Percentiles rank a stretch among this genome's conserved stretches.
Conservation (phyloP, 2,113 vertebrate species). For the Myrmecobius fasciatus region DNA sequence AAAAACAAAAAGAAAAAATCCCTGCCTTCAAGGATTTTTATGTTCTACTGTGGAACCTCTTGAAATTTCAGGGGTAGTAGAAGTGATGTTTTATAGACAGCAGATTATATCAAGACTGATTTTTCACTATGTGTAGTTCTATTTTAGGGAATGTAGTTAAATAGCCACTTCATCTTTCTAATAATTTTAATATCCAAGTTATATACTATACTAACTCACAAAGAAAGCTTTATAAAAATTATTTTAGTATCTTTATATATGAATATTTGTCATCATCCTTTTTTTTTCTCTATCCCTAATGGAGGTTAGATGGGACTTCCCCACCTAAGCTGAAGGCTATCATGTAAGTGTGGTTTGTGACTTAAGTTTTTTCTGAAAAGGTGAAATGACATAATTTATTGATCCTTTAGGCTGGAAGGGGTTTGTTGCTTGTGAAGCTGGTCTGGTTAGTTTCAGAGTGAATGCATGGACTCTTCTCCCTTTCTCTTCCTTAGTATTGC, state of each 20-base stretch:
- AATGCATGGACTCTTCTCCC: background rate
- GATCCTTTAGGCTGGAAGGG: background rate
- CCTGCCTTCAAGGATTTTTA: background rate
- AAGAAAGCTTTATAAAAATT: background rate
- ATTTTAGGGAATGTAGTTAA: background rate
- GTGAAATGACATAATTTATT: background rate
- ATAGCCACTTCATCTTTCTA: background rate
- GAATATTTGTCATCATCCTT: background rate
- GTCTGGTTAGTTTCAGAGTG: background rate
- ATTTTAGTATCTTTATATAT: background rate
- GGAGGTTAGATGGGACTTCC: background rate
- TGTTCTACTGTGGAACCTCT: background rate
- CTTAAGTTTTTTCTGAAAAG: background rate
- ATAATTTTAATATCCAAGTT: background rate
- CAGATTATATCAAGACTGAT: background rate
- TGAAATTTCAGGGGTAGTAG: background rate
- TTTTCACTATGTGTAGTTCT: no score
- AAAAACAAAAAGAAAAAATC: background rate
- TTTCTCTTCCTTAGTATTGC: accelerated
- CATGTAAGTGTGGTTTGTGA: background rate
- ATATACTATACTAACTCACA: background rate
- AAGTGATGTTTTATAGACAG: background rate
- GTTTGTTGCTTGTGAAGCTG: background rate
- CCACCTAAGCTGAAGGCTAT: background rate
- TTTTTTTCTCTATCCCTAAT: background rate